Percentiles rank a stretch among this genome's conserved stretches.
These are phyloP conservation scores for Dicycla oo DNA, from an alignment of 2,888 invertebrate genomes.

Conservation along the genomic window DNA sequence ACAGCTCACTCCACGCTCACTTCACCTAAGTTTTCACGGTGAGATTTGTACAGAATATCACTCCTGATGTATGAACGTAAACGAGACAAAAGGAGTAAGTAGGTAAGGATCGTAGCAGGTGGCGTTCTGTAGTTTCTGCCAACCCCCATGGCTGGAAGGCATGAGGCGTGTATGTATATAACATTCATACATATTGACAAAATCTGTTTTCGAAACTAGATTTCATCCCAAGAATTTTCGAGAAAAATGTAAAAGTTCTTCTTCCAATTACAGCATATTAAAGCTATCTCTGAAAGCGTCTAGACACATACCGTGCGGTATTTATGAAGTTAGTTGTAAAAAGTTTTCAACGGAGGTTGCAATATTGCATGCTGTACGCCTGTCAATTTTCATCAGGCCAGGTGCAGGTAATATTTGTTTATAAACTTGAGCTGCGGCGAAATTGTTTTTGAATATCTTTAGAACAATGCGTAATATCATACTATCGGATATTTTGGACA, in stretches of 20 bases:
- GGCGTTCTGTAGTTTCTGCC: too few relatives aligned
- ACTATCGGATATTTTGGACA: not conserved
- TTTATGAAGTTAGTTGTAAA: slow-evolving; percentile 46
- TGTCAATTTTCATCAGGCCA: slow-evolving; percentile 60
- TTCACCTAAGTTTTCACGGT: too few relatives aligned
- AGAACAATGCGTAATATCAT: slow-evolving; percentile 4
- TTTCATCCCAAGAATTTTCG: slow-evolving; percentile 1
- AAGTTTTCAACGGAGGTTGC: slow-evolving; percentile 52
- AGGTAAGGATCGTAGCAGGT: too few relatives aligned
- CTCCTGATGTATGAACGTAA: too few relatives aligned
- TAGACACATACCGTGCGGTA: slow-evolving; percentile 44
- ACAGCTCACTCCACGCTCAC: too few relatives aligned
- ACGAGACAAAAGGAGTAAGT: too few relatives aligned
- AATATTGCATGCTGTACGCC: slow-evolving; percentile 52
- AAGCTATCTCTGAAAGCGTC: slow-evolving; percentile 37
- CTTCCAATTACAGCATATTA: slow-evolving; percentile 20
- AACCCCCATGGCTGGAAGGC: too few relatives aligned
- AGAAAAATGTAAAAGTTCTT: slow-evolving; percentile 17
- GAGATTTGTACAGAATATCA: too few relatives aligned
- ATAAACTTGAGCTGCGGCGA: slow-evolving; percentile 17
- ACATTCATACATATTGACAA: not conserved
- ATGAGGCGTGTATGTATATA: too few relatives aligned
- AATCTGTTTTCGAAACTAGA: slow-evolving; percentile 2
- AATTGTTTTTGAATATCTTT: slow-evolving; percentile 50
- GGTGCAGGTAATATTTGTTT: slow-evolving; percentile 47